Conservation (phyloP, 2,888 invertebrate genomes). For the Drosophila pseudotakahashii region DNA sequence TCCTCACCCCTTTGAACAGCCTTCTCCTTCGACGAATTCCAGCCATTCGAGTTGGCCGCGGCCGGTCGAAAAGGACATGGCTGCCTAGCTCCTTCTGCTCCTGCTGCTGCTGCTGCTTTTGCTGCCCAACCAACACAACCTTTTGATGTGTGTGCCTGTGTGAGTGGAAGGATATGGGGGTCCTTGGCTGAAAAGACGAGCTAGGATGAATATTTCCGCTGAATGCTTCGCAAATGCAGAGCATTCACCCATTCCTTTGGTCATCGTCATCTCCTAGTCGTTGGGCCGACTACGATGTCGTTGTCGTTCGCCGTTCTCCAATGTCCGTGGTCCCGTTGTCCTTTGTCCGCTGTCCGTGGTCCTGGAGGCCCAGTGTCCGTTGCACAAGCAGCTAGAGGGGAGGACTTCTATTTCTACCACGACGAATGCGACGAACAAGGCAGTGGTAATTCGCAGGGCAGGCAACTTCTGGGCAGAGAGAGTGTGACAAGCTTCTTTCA, state of each 20-base stretch:
- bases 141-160: conserved; percentile 67
- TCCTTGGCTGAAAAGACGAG: conserved; percentile 66
- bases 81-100: conserved; percentile 15
- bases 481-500: conserved; percentile 44
- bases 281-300: conserved; percentile 46
- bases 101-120: not conserved
- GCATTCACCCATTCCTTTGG: conserved; percentile 77
- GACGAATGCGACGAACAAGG: conserved; percentile 41
- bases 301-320: conserved; percentile 27
- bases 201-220: conserved; percentile 78
- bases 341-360: conserved; percentile 5
- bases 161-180: conserved; percentile 23
- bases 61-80: conserved; percentile 54
- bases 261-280: conserved; percentile 76
- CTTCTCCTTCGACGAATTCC: conserved; percentile 27
- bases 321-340: conserved; percentile 20
- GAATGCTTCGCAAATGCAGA: conserved; percentile 77
- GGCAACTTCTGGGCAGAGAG: conserved; percentile 70
- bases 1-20: no score
- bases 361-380: conserved; percentile 2
- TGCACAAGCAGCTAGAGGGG: conserved; percentile 28
- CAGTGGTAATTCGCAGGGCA: conserved; percentile 69
- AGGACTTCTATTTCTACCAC: conserved; percentile 21
- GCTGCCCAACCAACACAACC: conserved; percentile 60
- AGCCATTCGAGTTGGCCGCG: conserved; percentile 31